Percentiles rank a stretch among this genome's conserved stretches.
These are phyloP conservation scores for Agonopterix alstromeriana DNA, from an alignment of 2,888 invertebrate genomes.

Conservation along the genomic window DNA sequence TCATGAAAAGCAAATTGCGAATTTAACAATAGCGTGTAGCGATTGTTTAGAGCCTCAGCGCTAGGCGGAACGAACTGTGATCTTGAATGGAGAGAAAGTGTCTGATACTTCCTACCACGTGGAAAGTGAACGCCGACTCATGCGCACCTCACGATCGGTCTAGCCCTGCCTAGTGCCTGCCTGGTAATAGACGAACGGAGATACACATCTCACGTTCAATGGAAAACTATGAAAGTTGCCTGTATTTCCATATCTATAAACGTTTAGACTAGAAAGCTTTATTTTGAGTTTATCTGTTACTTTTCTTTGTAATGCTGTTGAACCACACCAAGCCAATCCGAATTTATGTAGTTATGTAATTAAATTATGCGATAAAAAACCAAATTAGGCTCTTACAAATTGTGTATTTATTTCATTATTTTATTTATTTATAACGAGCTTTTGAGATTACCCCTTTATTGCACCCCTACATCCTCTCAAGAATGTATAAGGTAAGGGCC, in stretches of 20 bases:
- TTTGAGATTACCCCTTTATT: too few species aligned
- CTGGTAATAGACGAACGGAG: slow-evolving; percentile 22
- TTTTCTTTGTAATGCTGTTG: too few species aligned
- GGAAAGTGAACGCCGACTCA: slow-evolving; percentile 62
- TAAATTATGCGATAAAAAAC: too few species aligned
- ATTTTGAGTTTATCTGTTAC: too few species aligned
- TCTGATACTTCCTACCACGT: slow-evolving; percentile 62
- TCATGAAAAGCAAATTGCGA: slow-evolving; percentile 22
- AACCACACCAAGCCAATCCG: too few species aligned
- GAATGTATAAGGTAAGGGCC: too few species aligned
- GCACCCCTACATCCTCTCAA: too few species aligned
- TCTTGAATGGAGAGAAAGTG: slow-evolving; percentile 75
- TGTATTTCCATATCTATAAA: slow-evolving; percentile 7
- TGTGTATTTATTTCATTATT: too few species aligned
- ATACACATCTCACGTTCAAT: slow-evolving; percentile 45
- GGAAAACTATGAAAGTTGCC: slow-evolving; percentile 32
- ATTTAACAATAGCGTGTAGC: slow-evolving; percentile 34
- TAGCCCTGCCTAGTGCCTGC: slow-evolving; percentile 27
- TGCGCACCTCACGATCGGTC: slow-evolving; percentile 24
- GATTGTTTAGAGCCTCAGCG: slow-evolving; percentile 37
- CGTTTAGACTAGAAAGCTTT: too few species aligned
- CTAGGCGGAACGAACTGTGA: slow-evolving; percentile 54
- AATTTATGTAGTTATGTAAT: too few species aligned
- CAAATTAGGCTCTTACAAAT: too few species aligned
- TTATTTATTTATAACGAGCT: too few species aligned